phyloP scores from a whole-genome alignment of 2,888 invertebrate genomes.

The Saturnia japonica region DNA sequence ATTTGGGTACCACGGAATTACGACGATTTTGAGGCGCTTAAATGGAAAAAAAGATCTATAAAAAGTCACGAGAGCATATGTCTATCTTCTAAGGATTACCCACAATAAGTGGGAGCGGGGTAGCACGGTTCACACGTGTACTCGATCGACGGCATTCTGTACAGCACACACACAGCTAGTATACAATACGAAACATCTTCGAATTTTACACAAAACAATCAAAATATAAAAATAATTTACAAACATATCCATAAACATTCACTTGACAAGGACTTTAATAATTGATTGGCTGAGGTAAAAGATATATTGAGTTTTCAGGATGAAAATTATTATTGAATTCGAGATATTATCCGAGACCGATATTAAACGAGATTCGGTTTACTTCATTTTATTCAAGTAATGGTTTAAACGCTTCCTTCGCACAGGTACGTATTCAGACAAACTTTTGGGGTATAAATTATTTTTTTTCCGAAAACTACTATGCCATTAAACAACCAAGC shows the following conservation, averaged over 20 bases:
- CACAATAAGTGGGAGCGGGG: no score
- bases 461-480: not conserved
- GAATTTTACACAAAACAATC: not conserved
- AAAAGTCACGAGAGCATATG: no score
- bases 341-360: not conserved
- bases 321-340: not conserved
- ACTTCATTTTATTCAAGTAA: not conserved
- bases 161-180: no score
- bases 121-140: no score
- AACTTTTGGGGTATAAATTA: not conserved
- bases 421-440: not conserved
- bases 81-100: no score
- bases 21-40: no score
- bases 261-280: not conserved
- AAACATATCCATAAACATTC: not conserved
- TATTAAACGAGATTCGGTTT: slow-evolving; percentile 3
- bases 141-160: no score
- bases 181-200: no score
- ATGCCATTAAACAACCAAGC: not conserved
- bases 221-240: not conserved
- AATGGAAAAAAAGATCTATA: no score
- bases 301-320: not conserved
- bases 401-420: not conserved
- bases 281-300: not conserved
- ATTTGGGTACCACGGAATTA: no score